phyloP scores from a whole-genome alignment of 2,113 vertebrate species.

The Panthera uncia region DNA sequence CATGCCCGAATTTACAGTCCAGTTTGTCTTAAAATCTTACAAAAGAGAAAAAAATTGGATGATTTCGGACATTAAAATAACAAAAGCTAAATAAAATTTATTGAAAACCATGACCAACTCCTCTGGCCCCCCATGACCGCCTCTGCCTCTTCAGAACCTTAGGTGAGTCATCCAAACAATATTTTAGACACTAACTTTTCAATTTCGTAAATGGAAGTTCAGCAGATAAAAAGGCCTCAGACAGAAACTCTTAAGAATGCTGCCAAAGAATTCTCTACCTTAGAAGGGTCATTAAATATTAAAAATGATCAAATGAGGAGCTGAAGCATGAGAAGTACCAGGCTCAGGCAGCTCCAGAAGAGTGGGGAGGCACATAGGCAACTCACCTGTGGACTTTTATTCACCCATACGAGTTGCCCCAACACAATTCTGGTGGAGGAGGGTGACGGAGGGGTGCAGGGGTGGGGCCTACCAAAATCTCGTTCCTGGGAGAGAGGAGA shows the following conservation, averaged over 20 bases:
- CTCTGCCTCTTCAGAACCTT: not conserved
- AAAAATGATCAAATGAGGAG: constrained; percentile 2
- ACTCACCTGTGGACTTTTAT: not conserved
- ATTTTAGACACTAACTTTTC: constrained; percentile 32
- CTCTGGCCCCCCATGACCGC: not conserved
- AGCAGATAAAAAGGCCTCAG: constrained; percentile 46
- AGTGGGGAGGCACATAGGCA: not conserved
- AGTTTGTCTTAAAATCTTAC: not conserved
- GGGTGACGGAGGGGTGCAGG: rapidly evolving
- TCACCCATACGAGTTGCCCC: not conserved
- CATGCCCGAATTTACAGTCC: not conserved
- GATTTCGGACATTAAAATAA: not conserved
- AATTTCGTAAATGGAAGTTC: constrained; percentile 42
- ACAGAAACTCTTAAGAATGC: constrained; percentile 10
- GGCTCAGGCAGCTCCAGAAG: not conserved
- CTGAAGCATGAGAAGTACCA: not conserved
- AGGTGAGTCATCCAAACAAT: constrained; percentile 4
- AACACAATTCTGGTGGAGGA: not conserved
- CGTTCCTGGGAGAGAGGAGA: not conserved
- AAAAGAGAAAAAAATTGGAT: not conserved
- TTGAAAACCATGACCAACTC: not conserved
- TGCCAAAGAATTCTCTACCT: constrained; percentile 36
- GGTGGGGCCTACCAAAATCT: not conserved
- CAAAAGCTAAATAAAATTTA: not conserved
- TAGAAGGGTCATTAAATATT: constrained; percentile 57